A percentile compares a stretch with the other conserved stretches of the same genome.
Conservation (phyloP, 2,888 invertebrate species). For the Prenolepis imparis region DNA sequence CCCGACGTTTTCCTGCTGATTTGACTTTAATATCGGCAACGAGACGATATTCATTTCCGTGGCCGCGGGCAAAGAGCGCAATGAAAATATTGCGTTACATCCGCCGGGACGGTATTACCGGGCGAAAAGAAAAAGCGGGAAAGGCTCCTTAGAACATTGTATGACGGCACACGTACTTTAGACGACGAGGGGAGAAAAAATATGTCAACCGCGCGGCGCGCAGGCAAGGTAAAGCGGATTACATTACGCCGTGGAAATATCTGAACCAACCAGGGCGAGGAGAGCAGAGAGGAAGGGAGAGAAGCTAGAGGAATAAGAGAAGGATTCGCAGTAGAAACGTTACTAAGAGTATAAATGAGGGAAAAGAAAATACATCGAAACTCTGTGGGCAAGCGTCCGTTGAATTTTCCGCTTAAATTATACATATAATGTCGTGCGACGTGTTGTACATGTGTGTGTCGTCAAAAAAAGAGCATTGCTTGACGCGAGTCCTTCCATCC, state of each 20-base stretch:
- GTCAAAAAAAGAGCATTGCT: constrained; percentile 19
- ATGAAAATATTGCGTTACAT: constrained; percentile 74
- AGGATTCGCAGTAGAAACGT: constrained; percentile 41
- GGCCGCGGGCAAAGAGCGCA: constrained; percentile 64
- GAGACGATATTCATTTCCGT: constrained; percentile 66
- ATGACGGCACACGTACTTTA: constrained; percentile 51
- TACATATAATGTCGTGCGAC: constrained; percentile 22
- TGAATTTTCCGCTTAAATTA: constrained; percentile 45
- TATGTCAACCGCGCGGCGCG: constrained; percentile 35
- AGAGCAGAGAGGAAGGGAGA: background rate
- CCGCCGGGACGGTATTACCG: constrained; percentile 67
- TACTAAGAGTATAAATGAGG: constrained; percentile 45
- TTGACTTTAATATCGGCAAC: constrained; percentile 75
- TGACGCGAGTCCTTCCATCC: constrained; percentile 4
- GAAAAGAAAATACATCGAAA: constrained; percentile 50
- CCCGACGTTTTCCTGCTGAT: constrained; percentile 74
- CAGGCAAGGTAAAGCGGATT: constrained; percentile 54
- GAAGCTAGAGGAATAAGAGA: constrained; percentile 12
- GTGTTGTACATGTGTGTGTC: background rate
- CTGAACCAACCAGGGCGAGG: constrained; percentile 10
- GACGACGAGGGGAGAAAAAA: constrained; percentile 25
- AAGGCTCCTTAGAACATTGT: constrained; percentile 53
- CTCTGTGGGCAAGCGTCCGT: constrained; percentile 14
- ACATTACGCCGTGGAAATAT: constrained; percentile 54
- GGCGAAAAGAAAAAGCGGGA: constrained; percentile 43